Evolutionary conservation across 2,797 vertebrate genomes (phyloP).

Genomic region (Adelosebastes latens): DNA sequence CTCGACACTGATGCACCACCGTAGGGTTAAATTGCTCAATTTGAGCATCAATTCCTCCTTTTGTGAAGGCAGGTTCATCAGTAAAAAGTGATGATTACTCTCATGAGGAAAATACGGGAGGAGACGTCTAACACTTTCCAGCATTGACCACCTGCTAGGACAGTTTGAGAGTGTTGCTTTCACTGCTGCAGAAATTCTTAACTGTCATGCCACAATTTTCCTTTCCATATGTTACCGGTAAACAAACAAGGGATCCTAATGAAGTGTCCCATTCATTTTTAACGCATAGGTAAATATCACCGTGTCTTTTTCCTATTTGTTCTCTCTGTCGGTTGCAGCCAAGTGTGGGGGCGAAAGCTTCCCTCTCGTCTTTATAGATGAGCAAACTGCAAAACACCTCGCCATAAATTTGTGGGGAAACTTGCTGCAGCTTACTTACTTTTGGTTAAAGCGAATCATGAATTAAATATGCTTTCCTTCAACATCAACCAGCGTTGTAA

Average conservation of each 20-base stretch:
- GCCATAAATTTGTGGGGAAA: constrained; percentile 44
- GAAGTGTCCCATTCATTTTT: constrained; percentile 70
- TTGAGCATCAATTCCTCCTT: constrained; percentile 35
- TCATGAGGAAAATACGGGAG: constrained; percentile 47
- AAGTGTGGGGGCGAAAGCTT: constrained; percentile 35
- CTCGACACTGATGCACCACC: background rate
- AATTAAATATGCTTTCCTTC: constrained; percentile 71
- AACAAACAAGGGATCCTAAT: constrained; percentile 61
- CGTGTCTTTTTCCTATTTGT: constrained; percentile 70
- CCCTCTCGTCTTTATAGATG: constrained; percentile 42
- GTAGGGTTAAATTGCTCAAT: background rate
- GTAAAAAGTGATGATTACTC: constrained; percentile 56
- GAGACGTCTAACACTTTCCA: constrained; percentile 63
- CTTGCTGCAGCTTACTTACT: constrained; percentile 52
- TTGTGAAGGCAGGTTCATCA: constrained; percentile 15
- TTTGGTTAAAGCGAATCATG: constrained; percentile 63
- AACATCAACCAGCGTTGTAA: constrained; percentile 44
- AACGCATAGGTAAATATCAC: constrained; percentile 69
- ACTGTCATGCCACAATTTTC: constrained; percentile 57
- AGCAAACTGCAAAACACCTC: constrained; percentile 52
- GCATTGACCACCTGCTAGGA: constrained; percentile 61
- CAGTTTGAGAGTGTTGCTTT: constrained; percentile 56
- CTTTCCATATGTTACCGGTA: constrained; percentile 65
- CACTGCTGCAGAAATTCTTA: constrained; percentile 46
- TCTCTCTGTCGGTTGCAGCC: constrained; percentile 50